Evolutionary conservation across 2,888 invertebrate species (phyloP).

Genomic region (Dyspetes luteomarginatus): DNA sequence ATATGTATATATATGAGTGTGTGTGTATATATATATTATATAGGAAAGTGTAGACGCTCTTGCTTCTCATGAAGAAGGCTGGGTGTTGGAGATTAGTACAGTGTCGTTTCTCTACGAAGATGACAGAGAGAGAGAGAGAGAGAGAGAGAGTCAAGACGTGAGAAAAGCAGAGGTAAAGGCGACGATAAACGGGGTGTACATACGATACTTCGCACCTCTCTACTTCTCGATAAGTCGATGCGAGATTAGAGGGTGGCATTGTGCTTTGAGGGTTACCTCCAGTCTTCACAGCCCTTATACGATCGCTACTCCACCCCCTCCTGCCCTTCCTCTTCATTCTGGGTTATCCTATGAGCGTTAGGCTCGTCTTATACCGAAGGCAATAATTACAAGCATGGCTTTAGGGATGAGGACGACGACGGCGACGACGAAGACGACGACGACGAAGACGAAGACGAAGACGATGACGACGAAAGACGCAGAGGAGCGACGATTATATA

Average conservation of each 20-base stretch:
- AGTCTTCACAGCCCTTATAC: conserved; percentile 61
- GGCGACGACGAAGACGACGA: conserved; percentile 26
- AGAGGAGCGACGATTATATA: conserved; percentile 5
- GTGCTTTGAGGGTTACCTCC: conserved; percentile 78
- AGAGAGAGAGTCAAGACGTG: conserved; percentile 11
- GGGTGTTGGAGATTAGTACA: conserved; percentile 29
- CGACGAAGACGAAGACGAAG: conserved; percentile 54
- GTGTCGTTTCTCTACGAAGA: conserved; percentile 17
- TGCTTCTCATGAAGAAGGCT: conserved; percentile 19
- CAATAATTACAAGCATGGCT: conserved; percentile 81
- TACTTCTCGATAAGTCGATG: conserved; percentile 82
- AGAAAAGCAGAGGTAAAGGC: conserved; percentile 44
- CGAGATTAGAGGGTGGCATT: conserved; percentile 82
- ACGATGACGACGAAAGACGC: conserved; percentile 16
- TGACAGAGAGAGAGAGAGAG: conserved; percentile 1
- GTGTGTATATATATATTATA: neutral
- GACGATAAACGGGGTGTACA: conserved; percentile 70
- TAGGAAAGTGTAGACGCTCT: conserved; percentile 14
- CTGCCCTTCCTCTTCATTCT: conserved; percentile 17
- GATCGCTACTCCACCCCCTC: conserved; percentile 23
- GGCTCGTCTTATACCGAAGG: conserved; percentile 65
- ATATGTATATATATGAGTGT: conserved; percentile 3
- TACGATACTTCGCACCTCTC: conserved; percentile 72
- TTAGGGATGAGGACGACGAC: conserved; percentile 62
- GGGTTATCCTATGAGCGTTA: conserved; percentile 50